A percentile compares a stretch with the other conserved stretches of the same genome.
Conservation (phyloP, 2,797 vertebrate species). For the Eurystomus glaucurus region DNA sequence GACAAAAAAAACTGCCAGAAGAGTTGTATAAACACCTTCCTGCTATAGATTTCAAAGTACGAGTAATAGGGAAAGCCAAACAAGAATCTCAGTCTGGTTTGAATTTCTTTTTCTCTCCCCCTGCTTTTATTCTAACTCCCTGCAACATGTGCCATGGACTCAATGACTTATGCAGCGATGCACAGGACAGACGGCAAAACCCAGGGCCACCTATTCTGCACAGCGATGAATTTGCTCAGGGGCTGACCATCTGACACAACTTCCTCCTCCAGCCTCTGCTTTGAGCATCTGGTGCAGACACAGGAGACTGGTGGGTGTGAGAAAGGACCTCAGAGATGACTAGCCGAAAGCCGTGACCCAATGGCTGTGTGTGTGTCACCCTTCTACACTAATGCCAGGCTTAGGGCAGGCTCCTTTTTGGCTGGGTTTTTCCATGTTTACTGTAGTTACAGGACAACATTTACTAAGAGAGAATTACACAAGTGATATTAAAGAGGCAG, state of each 20-base stretch:
- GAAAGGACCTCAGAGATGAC: constrained; percentile 21
- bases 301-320: constrained; percentile 73
- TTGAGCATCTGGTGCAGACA: background rate
- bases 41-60: background rate
- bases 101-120: background rate
- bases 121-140: background rate
- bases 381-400: background rate
- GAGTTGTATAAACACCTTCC: background rate
- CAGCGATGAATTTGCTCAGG: background rate
- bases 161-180: accelerated
- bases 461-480: background rate
- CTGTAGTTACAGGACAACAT: constrained; percentile 32
- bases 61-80: background rate
- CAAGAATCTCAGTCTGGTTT: background rate
- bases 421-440: constrained; percentile 15
- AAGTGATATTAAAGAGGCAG: constrained; percentile 17
- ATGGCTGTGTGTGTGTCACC: background rate
- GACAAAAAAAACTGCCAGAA: background rate
- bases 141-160: background rate
- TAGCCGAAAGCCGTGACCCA: background rate
- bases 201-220: background rate
- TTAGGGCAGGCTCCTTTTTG: background rate
- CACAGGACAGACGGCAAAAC: background rate
- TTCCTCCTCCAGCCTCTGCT: constrained; percentile 8
- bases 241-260: background rate